Base-by-base conservation (phyloP, 2,888 invertebrate species). In the Entomobrya proxima region DNA sequence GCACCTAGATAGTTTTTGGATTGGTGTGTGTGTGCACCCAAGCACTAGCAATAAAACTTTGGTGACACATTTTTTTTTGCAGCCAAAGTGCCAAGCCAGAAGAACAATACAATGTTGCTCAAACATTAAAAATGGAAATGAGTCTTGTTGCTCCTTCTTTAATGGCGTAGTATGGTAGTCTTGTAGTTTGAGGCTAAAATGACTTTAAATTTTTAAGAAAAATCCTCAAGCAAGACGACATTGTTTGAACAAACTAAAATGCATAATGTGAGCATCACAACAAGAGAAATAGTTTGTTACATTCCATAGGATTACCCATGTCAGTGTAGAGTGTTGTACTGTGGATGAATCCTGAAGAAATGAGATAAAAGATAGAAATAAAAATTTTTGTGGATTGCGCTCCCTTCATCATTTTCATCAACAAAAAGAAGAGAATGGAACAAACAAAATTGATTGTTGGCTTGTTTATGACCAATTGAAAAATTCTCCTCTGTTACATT, bases 81-180 rank as follows among this genome's bases (percentile, higher is more conserved):
- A 11, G 21, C n/a, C n/a, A n/a, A n/a, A n/a, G n/a, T n/a, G n/a
- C n/a, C n/a, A n/a, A n/a, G n/a, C n/a, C n/a, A n/a, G n/a, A n/a
- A 64, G 21, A 7, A 44, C 69, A 44, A 69, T 69, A 44, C 27
- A 44, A 44, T 24, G 40, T 69, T 37, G 1, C 6, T n/a, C 7
- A 15, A 15, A 40, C 44, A 15, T 37, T 37, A 18, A 18, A 24
- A 37, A 64, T 35, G 37, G 40, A 40, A 72, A 72, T n/a, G n/a
- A n/a, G n/a, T n/a, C 72, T 72, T 47, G 72, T 72, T 69, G 40
- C 32, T 61, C 61, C 2, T 61, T 11, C 24, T 47, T n/a, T 72
- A 72, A 47, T 74, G 74, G 74, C 74, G 74, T 74, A 74, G 74
- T 74, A 32, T 47, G 52, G 74, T 74, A 74, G 74, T 44, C 40